Evolutionary conservation across 2,797 vertebrate genomes (phyloP).

Genomic region (Rhinichthys osculus): DNA sequence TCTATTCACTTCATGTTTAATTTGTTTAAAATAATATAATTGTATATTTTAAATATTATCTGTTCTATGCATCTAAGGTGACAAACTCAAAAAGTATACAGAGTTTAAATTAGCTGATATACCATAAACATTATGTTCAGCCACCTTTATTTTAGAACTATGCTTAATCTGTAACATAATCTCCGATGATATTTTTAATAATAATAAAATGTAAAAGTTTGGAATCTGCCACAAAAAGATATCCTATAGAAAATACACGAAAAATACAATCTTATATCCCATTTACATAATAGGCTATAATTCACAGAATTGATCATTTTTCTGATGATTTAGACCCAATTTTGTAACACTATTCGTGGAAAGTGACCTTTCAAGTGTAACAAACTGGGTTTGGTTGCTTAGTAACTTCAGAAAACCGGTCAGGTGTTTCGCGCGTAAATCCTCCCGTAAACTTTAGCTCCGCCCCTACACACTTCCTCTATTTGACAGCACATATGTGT

Average conservation of each 20-base stretch:
- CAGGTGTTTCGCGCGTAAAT: conserved; percentile 47
- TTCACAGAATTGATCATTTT: not conserved
- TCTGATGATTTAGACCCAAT: not conserved
- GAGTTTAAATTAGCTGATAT: not conserved
- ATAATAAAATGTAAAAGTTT: not conserved
- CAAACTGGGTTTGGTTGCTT: conserved; percentile 9
- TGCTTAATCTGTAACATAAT: not conserved
- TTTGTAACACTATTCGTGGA: not conserved
- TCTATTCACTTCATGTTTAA: not conserved
- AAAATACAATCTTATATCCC: not conserved
- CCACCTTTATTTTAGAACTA: not conserved
- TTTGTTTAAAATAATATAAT: not conserved
- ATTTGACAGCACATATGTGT: conserved; percentile 38
- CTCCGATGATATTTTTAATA: not conserved
- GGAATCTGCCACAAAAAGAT: not conserved
- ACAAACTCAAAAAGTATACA: not conserved
- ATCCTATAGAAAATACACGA: not conserved
- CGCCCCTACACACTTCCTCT: conserved; percentile 62
- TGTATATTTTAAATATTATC: not conserved
- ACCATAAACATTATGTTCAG: not conserved
- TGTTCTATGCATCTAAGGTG: not conserved
- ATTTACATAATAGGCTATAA: not conserved
- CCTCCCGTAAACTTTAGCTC: conserved; percentile 57
- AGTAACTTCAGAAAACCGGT: conserved; percentile 11
- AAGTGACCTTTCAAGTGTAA: not conserved